Percentiles rank a stretch among this genome's conserved stretches.
Evolutionary conservation across 2,113 vertebrate species (phyloP).

Genomic region (Neolamprologus fasciatus): DNA sequence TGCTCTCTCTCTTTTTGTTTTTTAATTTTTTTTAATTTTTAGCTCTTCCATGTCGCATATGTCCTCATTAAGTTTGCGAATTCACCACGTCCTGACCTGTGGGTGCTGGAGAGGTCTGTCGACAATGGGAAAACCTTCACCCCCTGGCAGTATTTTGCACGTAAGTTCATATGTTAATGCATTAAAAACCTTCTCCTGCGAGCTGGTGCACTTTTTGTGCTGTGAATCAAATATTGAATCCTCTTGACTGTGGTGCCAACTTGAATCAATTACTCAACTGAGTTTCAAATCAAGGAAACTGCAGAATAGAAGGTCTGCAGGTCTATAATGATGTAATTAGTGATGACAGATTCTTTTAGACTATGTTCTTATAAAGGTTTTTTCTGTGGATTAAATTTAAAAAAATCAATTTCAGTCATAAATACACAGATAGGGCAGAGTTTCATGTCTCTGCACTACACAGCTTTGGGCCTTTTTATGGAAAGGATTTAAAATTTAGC

Average conservation of each 20-base stretch:
- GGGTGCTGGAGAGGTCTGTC: conserved; percentile 86
- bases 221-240: neutral
- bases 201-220: neutral
- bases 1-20: conserved; percentile 53
- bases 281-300: neutral
- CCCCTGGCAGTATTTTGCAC: conserved; percentile 94
- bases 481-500: neutral
- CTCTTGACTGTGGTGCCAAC: neutral
- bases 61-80: conserved; percentile 93
- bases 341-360: neutral
- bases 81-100: conserved; percentile 91
- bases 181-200: neutral
- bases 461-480: neutral
- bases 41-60: conserved; percentile 94
- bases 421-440: neutral
- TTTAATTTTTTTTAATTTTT: neutral
- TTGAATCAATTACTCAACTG: neutral
- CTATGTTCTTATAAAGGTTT: neutral
- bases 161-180: conserved; percentile 71
- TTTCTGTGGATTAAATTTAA: neutral
- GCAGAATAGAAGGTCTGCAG: neutral
- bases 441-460: neutral
- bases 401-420: no score
- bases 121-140: conserved; percentile 84
- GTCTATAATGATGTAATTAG: neutral